Evolutionary conservation across 2,888 invertebrate genomes (phyloP).

Genomic region (Cephalotes varians): DNA sequence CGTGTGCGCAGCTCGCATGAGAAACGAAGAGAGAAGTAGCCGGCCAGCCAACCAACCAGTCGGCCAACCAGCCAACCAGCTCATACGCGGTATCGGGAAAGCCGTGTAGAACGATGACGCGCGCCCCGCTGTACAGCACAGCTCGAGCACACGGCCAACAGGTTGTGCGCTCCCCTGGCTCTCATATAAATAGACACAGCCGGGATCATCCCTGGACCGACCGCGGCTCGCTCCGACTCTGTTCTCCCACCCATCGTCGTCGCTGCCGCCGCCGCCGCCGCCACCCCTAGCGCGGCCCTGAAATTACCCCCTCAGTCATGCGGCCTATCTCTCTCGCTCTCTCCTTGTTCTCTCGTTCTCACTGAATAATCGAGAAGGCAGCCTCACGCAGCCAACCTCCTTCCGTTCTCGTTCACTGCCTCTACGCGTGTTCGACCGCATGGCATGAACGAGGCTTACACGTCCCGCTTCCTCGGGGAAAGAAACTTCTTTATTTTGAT

Average conservation of each 20-base stretch:
- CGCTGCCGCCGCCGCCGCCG: not conserved
- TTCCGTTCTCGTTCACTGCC: constrained; percentile 1
- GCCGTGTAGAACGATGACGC: constrained; percentile 58
- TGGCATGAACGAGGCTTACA: not conserved
- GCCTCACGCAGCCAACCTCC: constrained; percentile 8
- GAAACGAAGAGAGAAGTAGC: constrained; percentile 38
- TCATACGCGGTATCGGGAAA: constrained; percentile 27
- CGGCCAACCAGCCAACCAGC: constrained; percentile 23
- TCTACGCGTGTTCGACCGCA: constrained; percentile 14
- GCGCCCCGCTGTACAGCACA: constrained; percentile 59
- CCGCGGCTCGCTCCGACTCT: constrained; percentile 65
- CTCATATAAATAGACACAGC: constrained; percentile 84
- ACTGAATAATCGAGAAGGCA: not conserved
- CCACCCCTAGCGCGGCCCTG: constrained; percentile 28
- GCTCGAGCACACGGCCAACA: constrained; percentile 78
- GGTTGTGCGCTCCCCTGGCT: constrained; percentile 80
- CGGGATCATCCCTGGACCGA: constrained; percentile 81
- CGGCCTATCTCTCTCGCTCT: constrained; percentile 8
- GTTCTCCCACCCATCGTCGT: constrained; percentile 1
- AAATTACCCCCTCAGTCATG: constrained; percentile 24
- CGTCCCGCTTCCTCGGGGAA: not conserved
- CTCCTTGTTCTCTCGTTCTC: constrained; percentile 17
- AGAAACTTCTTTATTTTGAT: not conserved
- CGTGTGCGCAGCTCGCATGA: constrained; percentile 22
- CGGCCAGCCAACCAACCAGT: constrained; percentile 34